Evolutionary conservation across 2,888 invertebrate genomes (phyloP), one percentile per base, ranked within the genome.

Genomic region (Ochlodes sylvanus): DNA sequence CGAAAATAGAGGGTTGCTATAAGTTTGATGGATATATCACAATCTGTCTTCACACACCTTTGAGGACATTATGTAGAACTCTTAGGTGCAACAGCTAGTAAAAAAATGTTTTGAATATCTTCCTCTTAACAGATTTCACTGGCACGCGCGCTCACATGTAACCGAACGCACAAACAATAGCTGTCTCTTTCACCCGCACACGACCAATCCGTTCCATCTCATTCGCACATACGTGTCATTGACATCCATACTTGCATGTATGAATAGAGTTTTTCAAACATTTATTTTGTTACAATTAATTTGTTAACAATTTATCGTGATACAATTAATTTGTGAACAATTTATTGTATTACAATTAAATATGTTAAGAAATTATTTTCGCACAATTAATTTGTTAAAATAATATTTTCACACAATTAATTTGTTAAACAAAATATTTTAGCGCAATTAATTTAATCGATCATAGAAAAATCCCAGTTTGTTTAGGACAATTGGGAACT

Each of bases 71-170:
- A n/a, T n/a, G n/a, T n/a, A n/a, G n/a, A n/a, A n/a, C n/a, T n/a
- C n/a, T n/a, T n/a, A n/a, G n/a, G n/a, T n/a, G n/a, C n/a, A 27
- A 27, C 27, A 27, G 27, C 27, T 27, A 27, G 5, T 27, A 27
- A 47, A 54, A 27, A 54, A 54, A 54, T 9, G 47, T 54, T 7
- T 15, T 6, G 0, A 7, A 47, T 27, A 14, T 21, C 78, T 71
- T 79, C 80, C 75, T 83, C 87, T 87, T 88, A 87, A 75, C 63
- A 77, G 83, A 85, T 89, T 88, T 89, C 88, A 87, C 87, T 88
- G 77, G 75, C 78, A 75, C 77, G 79, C 79, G 77, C 77, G 72
- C 58, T 73, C 72, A 76, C 76, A 78, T 75, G 79, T 79, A 76
- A 79, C 79, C 47, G 76, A 72, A 80, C 56, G 69, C 66, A 71